Conservation (phyloP, 1,140 invertebrate species). For the Penaeus vannamei region DNA sequence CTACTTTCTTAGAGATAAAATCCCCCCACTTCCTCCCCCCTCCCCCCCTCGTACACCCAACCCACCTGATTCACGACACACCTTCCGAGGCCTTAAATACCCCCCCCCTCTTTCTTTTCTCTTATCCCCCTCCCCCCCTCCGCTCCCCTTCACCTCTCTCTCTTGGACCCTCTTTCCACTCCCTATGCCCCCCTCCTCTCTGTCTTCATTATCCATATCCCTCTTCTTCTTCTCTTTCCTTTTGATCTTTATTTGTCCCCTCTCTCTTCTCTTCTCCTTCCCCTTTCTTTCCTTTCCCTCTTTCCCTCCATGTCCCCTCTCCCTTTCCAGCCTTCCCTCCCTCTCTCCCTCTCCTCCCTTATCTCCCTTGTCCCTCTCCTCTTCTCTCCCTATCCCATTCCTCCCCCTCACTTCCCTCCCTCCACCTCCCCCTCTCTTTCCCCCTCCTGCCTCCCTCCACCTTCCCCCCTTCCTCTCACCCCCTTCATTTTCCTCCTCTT, state of each 20-base stretch:
- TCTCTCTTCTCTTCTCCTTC: neutral
- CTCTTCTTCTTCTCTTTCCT: neutral
- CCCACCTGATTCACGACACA: too few relatives aligned
- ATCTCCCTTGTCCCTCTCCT: neutral
- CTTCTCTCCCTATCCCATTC: neutral
- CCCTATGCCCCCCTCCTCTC: neutral
- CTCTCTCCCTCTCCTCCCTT: neutral
- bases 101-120: neutral
- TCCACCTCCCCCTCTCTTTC: neutral
- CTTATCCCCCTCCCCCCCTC: neutral
- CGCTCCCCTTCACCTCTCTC: neutral
- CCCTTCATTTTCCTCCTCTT: neutral
- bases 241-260: neutral
- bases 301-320: neutral
- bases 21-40: too few relatives aligned
- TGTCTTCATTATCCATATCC: neutral
- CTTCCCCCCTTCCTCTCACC: neutral
- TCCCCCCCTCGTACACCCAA: too few relatives aligned
- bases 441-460: neutral
- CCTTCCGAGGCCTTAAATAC: too few relatives aligned
- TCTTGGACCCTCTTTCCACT: neutral
- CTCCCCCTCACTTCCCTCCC: neutral
- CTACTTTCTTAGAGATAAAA: too few relatives aligned
- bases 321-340: neutral
- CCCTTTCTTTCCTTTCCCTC: slow-evolving; percentile 1